A percentile compares a stretch with the other conserved stretches of the same genome.
Conservation (phyloP, 2,888 invertebrate species). For the Drosophila setosimentum region DNA sequence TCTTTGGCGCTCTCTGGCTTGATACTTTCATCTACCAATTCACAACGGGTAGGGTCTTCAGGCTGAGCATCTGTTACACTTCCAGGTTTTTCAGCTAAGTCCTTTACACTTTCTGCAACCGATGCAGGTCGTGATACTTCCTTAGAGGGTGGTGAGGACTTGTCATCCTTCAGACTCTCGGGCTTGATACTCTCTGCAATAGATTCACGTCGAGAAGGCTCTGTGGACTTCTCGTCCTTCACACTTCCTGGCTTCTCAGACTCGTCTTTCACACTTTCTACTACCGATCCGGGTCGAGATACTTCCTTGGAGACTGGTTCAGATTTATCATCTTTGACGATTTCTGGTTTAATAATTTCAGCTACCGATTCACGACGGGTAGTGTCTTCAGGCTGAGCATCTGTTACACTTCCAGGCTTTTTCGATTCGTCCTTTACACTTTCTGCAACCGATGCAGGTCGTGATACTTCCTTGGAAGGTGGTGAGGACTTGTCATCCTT, state of each 20-base stretch:
- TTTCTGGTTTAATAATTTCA: background rate
- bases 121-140: background rate
- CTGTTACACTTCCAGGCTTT: background rate
- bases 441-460: background rate
- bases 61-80: no score
- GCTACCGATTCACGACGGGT: background rate
- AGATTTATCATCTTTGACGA: background rate
- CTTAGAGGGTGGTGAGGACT: background rate
- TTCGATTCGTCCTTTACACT: background rate
- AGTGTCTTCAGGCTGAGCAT: rapidly evolving
- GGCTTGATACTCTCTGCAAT: no score
- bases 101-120: background rate
- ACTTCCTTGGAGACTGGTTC: background rate
- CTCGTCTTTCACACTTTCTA: background rate
- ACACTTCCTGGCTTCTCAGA: background rate
- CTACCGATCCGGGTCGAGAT: background rate
- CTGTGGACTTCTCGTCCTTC: background rate
- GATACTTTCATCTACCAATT: background rate
- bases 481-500: conserved; percentile 3
- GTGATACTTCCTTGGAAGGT: background rate
- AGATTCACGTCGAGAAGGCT: no score
- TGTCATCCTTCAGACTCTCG: background rate
- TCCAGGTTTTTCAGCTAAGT: background rate
- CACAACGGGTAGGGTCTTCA: background rate
- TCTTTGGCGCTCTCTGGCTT: background rate